Evolutionary conservation across 2,113 vertebrate genomes (phyloP).

Genomic region (Butorides virescens): DNA sequence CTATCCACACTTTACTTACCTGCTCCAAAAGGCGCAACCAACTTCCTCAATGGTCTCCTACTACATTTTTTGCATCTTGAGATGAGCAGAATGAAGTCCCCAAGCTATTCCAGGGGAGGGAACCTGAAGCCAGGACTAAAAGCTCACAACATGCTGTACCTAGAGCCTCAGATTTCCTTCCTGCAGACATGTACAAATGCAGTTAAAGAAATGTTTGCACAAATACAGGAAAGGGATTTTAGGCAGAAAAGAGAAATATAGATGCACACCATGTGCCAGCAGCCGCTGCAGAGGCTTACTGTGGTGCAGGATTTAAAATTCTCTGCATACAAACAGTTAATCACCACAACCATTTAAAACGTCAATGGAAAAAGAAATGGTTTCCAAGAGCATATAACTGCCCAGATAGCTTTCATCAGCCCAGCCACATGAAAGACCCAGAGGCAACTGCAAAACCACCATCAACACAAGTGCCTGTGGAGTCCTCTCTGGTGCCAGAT

Average conservation of each 20-base stretch:
- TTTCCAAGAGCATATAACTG: slow-evolving; percentile 69
- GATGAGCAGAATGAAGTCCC: not conserved
- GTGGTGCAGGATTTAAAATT: slow-evolving; percentile 65
- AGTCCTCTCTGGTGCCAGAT: slow-evolving; percentile 64
- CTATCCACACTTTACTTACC: not conserved
- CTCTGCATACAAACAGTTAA: slow-evolving; percentile 75
- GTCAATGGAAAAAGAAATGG: slow-evolving; percentile 70
- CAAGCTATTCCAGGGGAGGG: not conserved
- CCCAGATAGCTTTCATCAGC: slow-evolving; percentile 62
- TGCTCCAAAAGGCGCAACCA: not conserved
- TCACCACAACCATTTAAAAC: slow-evolving; percentile 74
- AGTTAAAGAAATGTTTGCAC: not conserved
- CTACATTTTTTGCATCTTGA: not conserved
- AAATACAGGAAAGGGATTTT: not conserved
- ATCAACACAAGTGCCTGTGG: slow-evolving; percentile 68
- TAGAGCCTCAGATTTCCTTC: not conserved
- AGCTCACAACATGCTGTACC: fast-evolving
- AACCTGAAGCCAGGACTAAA: not conserved
- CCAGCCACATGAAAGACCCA: slow-evolving; percentile 65
- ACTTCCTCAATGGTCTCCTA: not conserved
- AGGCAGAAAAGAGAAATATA: slow-evolving; percentile 51
- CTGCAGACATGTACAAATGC: not conserved
- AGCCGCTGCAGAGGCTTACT: slow-evolving; percentile 32
- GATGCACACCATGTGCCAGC: not conserved
- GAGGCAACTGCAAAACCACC: slow-evolving; percentile 74